Evolutionary conservation across 2,888 invertebrate species (phyloP), one percentile per base, ranked within the genome.

Genomic region (Nomada flava): DNA sequence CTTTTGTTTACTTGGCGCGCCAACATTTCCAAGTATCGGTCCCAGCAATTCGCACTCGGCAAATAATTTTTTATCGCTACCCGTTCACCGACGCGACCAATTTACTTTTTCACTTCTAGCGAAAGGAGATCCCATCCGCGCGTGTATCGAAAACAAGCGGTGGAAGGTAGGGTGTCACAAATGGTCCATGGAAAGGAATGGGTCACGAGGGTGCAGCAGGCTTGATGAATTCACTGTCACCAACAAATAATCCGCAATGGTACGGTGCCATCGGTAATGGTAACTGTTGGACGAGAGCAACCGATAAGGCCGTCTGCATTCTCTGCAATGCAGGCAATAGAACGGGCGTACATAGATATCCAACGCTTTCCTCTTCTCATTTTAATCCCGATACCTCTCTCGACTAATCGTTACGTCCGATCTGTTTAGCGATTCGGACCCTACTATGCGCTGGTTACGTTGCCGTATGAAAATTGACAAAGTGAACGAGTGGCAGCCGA

Each of bases 151-250:
- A 29, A 18, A 11, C 20, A 20, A 11, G 10, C 13, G 36, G 53
- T 42, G 52, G 53, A 36, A 20, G 59, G 59, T 36, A 23, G 71
- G 50, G 68, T 44, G 60, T 75, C 75, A 29, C 74, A 57, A 74
- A 74, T 71, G 67, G 52, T 26, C 60, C 53, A 68, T 60, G 73
- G 60, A 65, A 84, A 85, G 72, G 79, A 79, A 71, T 74, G 42
- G 81, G 73, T 63, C 71, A 68, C 72, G 64, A 65, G 52, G 55
- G 68, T 67, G 64, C 23, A 26, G 47, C 67, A n/a, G 26, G 52
- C 63, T 68, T 64, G 83, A 85, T 69, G 83, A 86, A 87, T 87
- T 84, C 81, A 73, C 80, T 70, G 77, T 86, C 80, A 64, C 63
- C 75, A 84, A 82, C 84, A 81, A 88, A 88, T 88, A 82, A 84